Base-by-base conservation (phyloP, 2,888 invertebrate species). In the Leucophenga montana region DNA sequence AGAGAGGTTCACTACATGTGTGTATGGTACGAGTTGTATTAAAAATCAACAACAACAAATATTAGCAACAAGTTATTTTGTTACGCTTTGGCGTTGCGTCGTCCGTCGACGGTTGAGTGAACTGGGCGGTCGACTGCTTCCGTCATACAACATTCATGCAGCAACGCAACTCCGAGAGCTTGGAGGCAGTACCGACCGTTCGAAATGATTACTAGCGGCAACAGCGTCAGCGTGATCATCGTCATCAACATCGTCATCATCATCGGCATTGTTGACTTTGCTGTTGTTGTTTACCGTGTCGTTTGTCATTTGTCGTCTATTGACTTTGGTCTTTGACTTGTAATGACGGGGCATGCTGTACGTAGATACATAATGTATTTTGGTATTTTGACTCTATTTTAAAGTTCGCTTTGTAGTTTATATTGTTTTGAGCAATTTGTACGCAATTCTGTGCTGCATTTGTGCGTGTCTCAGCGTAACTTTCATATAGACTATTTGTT, bases 21-120 rank as follows among this genome's bases (percentile, higher is more conserved):
- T n/a, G n/a, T n/a, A n/a, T n/a, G n/a, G n/a, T 13, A 27, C 11
- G 18, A 27, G 39, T 44, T 62, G 59, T 65, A 71, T 68, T 68
- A 70, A 69, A 48, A 59, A 50, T 33, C 27, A 39, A 67, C 71
- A 66, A 70, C 74, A 73, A 69, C 65, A 64, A 64, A 64, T 64
- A 64, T 64, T 64, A 22, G 62, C 62, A 57, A 71, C 72, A 57
- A 69, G 72, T 77, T 74, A 83, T 80, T n/a, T 80, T 83, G 83
- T 83, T 83, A 81, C 78, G 78, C 82, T 81, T 75, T 77, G 79
- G 57, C 50, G 50, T 50, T 50, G 50, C 50, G 50, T 50, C n/a
- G 50, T 39, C 39, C 9, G 39, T 5, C 39, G 39, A 39, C 62
- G 62, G 62, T 64, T 64, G 62, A 64, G 44, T 64, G 62, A 64